A percentile compares a stretch with the other conserved stretches of the same genome.
Conservation (phyloP, 2,113 vertebrate genomes). For the Salvelinus alpinus region DNA sequence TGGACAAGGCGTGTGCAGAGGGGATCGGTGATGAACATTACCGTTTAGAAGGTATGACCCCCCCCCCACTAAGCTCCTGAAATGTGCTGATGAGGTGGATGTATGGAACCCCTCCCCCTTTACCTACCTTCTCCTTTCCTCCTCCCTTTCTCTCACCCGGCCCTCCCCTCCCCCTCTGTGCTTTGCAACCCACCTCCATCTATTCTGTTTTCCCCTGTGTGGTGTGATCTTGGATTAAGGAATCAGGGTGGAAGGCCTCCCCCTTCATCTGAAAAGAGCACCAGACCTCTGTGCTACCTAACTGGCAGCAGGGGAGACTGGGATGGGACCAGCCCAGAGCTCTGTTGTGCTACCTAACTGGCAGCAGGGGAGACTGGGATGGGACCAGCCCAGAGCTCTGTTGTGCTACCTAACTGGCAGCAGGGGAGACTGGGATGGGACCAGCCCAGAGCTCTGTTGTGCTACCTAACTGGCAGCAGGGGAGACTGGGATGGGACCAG, state of each 20-base stretch:
- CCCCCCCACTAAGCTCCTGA: no score
- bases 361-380: no score
- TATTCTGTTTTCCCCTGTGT: constrained; percentile 42
- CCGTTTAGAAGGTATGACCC: constrained; percentile 87
- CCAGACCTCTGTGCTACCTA: not conserved
- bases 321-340: no score
- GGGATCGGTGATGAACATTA: constrained; percentile 86
- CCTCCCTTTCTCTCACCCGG: not conserved
- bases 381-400: no score
- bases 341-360: no score
- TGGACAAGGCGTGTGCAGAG: constrained; percentile 83
- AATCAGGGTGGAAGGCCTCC: constrained; percentile 62
- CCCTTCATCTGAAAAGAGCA: constrained; percentile 55
- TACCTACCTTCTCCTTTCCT: not conserved
- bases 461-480: no score
- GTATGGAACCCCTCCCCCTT: not conserved
- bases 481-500: no score
- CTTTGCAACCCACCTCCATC: constrained; percentile 40
- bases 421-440: no score
- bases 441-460: no score
- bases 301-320: no score
- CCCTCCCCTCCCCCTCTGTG: constrained; percentile 18
- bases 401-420: no score
- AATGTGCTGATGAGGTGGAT: constrained; percentile 14
- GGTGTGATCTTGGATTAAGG: constrained; percentile 78